Base-by-base conservation (phyloP, 2,888 invertebrate genomes). In the Octonoba sinensis region DNA sequence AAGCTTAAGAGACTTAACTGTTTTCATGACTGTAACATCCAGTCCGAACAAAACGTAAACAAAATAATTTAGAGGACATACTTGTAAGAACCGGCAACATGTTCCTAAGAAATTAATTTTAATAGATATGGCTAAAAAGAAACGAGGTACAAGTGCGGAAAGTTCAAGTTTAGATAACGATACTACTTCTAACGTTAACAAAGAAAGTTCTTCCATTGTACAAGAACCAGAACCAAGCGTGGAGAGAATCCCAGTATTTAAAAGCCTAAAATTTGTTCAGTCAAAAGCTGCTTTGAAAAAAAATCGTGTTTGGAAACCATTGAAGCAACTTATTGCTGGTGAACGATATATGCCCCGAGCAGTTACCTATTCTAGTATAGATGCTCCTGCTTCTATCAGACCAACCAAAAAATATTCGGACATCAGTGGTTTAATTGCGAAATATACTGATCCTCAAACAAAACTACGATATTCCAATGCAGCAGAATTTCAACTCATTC, bases 401-500 rank as follows among this genome's bases (percentile, higher is more conserved):
- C 97, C 97, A 4, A 93, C 95, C 0, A 96, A 96, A 87, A 97
- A 96, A 87, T 97, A 97, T 88, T 97, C 96, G 0, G 97, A 97
- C 87, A 93, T 97, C 8, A 84, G 83, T 69, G 84, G 84, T 36
- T 86, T 88, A 84, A 87, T 91, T 91, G 92, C 96, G 27, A 93
- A 93, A 16, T 97, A 97, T 87, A 93, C 94, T 85, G 96, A 97
- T 90, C 95, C 97, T 3, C 95, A 95, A 87, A 96, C 95, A 0
- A 95, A 96, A 87, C 90, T 97, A 8, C 92, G 93, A 84, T 97
- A 93, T 88, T 93, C 95, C 66, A 94, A 93, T 88, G 91, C 93
- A 59, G 96, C 96, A 86, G 97, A 97, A 88, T 97, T 95, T 90
- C 91, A 93, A 1, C 94, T 95, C 15, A 93, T 96, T 60, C 91